Percentiles rank a stretch among this genome's conserved stretches.
phyloP scores from a whole-genome alignment of 2,888 invertebrate species.

The Sabellastarte sp. region DNA sequence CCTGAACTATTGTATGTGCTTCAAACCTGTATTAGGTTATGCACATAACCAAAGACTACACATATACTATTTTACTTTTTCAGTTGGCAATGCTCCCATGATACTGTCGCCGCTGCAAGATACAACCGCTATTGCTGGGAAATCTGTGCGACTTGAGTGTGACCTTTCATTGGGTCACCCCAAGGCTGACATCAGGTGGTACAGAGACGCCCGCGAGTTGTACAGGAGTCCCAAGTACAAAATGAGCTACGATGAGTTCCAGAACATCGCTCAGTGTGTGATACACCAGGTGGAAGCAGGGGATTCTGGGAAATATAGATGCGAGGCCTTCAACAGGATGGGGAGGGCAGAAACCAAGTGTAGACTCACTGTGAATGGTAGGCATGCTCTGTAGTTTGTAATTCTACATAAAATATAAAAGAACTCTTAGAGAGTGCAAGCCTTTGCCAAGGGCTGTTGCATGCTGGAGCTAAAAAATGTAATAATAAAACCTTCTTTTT shows the following conservation, averaged over 20 bases:
- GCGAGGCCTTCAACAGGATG: conserved; percentile 31
- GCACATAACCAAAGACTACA: too few species aligned
- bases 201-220: conserved; percentile 25
- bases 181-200: conserved; percentile 53
- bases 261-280: conserved; percentile 65
- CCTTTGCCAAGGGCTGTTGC: too few species aligned
- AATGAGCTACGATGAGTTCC: conserved; percentile 20
- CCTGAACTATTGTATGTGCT: too few species aligned
- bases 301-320: conserved; percentile 35
- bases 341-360: conserved; percentile 30
- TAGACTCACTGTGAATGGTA: conserved; percentile 29
- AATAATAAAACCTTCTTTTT: too few species aligned
- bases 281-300: conserved; percentile 66
- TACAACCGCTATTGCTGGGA: conserved; percentile 44
- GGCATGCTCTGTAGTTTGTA: not conserved
- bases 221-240: conserved; percentile 51
- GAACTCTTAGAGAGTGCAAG: too few species aligned
- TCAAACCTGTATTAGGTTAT: too few species aligned
- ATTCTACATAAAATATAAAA: not conserved
- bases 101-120: conserved; percentile 54
- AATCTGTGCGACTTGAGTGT: conserved; percentile 50
- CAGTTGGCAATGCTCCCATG: conserved; percentile 25
- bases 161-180: conserved; percentile 53
- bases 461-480: too few species aligned
- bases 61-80: too few species aligned